Evolutionary conservation across 2,797 vertebrate genomes (phyloP), one percentile per base, ranked within the genome.

Genomic region (Cottoperca gobio): DNA sequence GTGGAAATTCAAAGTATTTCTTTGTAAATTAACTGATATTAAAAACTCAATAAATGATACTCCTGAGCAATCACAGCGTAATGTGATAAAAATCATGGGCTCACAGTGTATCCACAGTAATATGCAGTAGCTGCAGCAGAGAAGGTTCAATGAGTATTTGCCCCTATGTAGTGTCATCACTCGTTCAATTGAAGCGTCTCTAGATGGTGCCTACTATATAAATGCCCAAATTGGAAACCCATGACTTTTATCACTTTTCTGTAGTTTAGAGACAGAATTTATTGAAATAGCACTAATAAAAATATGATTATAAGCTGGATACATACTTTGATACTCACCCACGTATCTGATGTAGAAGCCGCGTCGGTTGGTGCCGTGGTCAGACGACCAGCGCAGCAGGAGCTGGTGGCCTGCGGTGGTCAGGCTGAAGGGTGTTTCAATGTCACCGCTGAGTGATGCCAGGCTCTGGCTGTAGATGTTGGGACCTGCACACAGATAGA

Each of bases 301-400:
- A 87, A 82, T 60, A 78, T 79, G 76, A 82, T 84, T 82, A 90
- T 82, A 89, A 91, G 86, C 88, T 88, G 84, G 90, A 94, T 94
- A 93, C 96, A 88, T 97, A 95, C 95, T 95, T 95, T 95, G 94
- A 95, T 95, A 95, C 95, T 96, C 94, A 99, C 98, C 98, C 94
- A 98, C 96, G 62, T 99, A 99, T 95, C 97, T 96, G 94, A 99
- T 97, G 90, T 96, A 95, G 95, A 98, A 99, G 63, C 98, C 98
- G 52, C 94, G 97, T 68, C 97, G 96, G 90, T 98, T 99, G 81
- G 98, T 99, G 73, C 97, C 98, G 28, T 99, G 98, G 93, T 99
- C 98, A 46, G 98, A 97, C 23, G 98, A 97, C 98, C 98, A 99
- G 2, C 97, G 97, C 49, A 99, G 93, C 78, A 99, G 96, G 10